These are phyloP conservation scores for Drosophila koepferae DNA, from an alignment of 2,888 invertebrate species.

Conservation along the genomic window DNA sequence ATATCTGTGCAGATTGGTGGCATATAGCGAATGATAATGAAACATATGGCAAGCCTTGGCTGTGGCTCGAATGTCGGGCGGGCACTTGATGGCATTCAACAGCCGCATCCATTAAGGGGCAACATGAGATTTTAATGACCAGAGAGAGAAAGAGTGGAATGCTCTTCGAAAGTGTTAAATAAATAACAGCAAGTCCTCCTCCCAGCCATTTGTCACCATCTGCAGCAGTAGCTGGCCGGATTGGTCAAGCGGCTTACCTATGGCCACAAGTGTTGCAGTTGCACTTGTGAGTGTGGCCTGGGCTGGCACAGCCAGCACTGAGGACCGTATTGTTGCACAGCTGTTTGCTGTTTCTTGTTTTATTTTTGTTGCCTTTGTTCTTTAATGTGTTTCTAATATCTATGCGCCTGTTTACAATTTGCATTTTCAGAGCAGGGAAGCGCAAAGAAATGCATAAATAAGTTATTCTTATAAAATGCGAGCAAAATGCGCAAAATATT, in stretches of 20 bases:
- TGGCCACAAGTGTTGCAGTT: conserved; percentile 57
- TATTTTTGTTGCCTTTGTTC: neutral
- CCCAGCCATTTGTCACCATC: conserved; percentile 49
- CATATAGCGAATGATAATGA: conserved; percentile 55
- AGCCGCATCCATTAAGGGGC: conserved; percentile 69
- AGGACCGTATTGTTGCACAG: conserved; percentile 1
- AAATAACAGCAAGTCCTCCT: conserved; percentile 63
- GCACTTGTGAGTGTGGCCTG: conserved; percentile 3
- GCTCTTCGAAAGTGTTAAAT: conserved; percentile 81
- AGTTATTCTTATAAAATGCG: conserved; percentile 58
- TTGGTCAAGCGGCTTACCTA: conserved; percentile 56
- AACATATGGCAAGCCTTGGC: conserved; percentile 55
- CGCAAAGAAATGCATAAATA: conserved; percentile 68
- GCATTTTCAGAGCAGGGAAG: conserved; percentile 40
- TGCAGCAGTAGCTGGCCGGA: conserved; percentile 16
- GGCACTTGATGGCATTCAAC: conserved; percentile 16
- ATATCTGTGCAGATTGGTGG: conserved; percentile 8
- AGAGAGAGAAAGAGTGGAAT: conserved; percentile 65
- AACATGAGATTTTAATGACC: conserved; percentile 79
- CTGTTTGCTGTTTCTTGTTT: neutral
- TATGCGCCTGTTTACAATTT: conserved; percentile 28
- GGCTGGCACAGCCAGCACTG: neutral
- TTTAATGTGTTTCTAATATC: conserved; percentile 46
- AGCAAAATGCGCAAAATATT: conserved; percentile 59
- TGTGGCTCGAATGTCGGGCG: conserved; percentile 30